A percentile compares a stretch with the other conserved stretches of the same genome.
Conservation (phyloP, 2,888 invertebrate species). For the Schizaphis graminum region DNA sequence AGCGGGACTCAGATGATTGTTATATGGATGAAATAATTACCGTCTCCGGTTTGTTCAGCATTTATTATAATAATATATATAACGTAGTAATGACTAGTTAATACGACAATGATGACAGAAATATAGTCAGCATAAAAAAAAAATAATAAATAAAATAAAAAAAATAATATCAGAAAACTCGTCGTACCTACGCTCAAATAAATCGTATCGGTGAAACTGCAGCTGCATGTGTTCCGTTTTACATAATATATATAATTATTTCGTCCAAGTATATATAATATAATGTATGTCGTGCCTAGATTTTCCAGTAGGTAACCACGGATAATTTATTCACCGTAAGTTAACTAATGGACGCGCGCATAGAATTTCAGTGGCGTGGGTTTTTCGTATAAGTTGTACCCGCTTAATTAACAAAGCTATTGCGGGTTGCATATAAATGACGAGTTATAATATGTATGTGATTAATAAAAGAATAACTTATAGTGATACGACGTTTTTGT, state of each 20-base stretch:
- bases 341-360: background rate
- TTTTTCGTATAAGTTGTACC: background rate
- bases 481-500: background rate
- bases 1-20: background rate
- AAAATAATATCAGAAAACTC: background rate
- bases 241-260: background rate
- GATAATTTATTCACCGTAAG: background rate
- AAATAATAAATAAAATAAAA: background rate
- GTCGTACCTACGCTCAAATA: background rate
- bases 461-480: background rate
- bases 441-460: background rate
- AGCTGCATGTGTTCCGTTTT: background rate
- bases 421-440: background rate
- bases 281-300: background rate
- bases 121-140: background rate
- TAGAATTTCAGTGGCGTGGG: background rate
- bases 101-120: background rate
- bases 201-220: background rate
- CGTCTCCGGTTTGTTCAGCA: background rate
- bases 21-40: background rate
- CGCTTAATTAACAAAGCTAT: background rate
- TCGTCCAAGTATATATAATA: background rate
- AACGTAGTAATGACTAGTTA: background rate
- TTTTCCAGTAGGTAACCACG: background rate
- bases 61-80: background rate